Conservation (phyloP, 2,888 invertebrate genomes). For the Spisula subtruncata region DNA sequence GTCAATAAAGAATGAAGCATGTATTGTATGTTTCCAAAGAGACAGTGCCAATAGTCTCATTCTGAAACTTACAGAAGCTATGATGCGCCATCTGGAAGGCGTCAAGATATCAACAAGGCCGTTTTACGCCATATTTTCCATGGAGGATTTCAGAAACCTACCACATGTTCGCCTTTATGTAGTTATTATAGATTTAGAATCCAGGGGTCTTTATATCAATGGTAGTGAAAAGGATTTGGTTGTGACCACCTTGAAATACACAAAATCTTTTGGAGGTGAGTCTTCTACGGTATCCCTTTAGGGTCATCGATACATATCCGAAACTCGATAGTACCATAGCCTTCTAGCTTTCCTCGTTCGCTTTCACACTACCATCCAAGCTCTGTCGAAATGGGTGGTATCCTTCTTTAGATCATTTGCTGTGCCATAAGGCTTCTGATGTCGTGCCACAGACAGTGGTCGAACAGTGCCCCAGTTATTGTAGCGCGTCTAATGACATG, state of each 20-base stretch:
- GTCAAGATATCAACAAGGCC: constrained; percentile 78
- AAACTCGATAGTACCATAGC: too few species aligned
- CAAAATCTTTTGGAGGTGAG: constrained; percentile 77
- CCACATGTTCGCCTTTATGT: constrained; percentile 81
- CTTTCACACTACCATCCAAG: too few species aligned
- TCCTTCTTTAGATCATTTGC: too few species aligned
- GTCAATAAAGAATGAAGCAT: constrained; percentile 78
- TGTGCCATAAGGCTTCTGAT: too few species aligned
- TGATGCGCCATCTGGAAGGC: constrained; percentile 79
- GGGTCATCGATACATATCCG: too few species aligned
- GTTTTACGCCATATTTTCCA: constrained; percentile 76
- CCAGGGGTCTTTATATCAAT: constrained; percentile 68
- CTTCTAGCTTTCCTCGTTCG: too few species aligned
- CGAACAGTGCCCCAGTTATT: too few species aligned
- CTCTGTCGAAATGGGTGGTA: too few species aligned
- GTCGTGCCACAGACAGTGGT: too few species aligned
- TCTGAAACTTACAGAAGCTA: constrained; percentile 75
- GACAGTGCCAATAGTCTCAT: constrained; percentile 75
- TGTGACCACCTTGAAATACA: constrained; percentile 75
- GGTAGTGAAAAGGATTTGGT: constrained; percentile 77
- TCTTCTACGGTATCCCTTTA: too few species aligned
- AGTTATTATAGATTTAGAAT: constrained; percentile 79
- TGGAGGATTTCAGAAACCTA: constrained; percentile 77
- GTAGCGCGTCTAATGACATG: too few species aligned
- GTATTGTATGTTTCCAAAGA: constrained; percentile 77